Evolutionary conservation across 2,888 invertebrate genomes (phyloP).

Genomic region (Eilema depressum): DNA sequence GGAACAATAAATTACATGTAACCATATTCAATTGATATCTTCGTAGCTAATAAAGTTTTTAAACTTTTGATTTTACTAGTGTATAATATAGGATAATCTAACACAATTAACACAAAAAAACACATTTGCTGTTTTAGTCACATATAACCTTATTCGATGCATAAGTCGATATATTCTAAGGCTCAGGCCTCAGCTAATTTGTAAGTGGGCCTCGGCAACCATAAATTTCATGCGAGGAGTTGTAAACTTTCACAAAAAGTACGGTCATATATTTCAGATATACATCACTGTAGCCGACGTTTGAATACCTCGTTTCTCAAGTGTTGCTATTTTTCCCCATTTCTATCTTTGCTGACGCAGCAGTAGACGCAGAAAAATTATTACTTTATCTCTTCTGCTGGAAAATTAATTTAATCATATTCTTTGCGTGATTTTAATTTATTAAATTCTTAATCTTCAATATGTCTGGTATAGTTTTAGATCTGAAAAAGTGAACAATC

Average conservation of each 20-base stretch:
- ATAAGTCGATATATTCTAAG: conserved; percentile 39
- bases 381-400: neutral
- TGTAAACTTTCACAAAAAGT: conserved; percentile 79
- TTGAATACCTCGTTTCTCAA: conserved; percentile 75
- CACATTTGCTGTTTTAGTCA: too few species aligned
- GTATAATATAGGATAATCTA: too few species aligned
- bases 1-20: too few species aligned
- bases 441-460: neutral
- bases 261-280: conserved; percentile 76
- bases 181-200: conserved; percentile 69
- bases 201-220: conserved; percentile 67
- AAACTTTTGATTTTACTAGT: too few species aligned
- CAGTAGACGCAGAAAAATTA: conserved; percentile 1
- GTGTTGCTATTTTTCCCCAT: conserved; percentile 65
- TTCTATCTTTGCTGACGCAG: conserved; percentile 23
- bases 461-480: too few species aligned
- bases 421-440: neutral
- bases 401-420: neutral
- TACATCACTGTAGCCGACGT: conserved; percentile 77
- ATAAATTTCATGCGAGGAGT: conserved; percentile 75
- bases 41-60: too few species aligned
- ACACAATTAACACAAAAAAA: too few species aligned
- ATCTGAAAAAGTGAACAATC: too few species aligned
- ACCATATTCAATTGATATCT: too few species aligned
- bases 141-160: too few species aligned